Percentiles rank a stretch among this genome's conserved stretches.
Conservation (phyloP, 1,140 invertebrate genomes). For the Meloidogyne chitwoodi region DNA sequence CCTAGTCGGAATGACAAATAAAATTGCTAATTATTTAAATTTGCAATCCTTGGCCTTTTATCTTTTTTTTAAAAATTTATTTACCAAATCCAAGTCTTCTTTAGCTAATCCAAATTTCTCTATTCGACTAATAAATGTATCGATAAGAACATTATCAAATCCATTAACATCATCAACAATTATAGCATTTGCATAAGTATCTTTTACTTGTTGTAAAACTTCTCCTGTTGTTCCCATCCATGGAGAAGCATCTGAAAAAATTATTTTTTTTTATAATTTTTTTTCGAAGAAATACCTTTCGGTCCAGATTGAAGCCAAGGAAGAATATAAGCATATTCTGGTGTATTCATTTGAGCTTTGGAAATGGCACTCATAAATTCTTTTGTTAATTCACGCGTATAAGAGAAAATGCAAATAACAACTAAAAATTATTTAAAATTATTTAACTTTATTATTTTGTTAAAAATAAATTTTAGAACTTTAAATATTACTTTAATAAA, state of each 20-base stretch:
- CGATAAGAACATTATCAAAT: slow-evolving; percentile 51
- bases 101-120: slow-evolving; percentile 43
- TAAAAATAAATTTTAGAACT: too few relatives aligned
- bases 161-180: slow-evolving; percentile 60
- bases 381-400: slow-evolving; percentile 52
- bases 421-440: slow-evolving; percentile 44
- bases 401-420: slow-evolving; percentile 54
- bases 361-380: slow-evolving; percentile 57
- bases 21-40: too few relatives aligned
- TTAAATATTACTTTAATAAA: too few relatives aligned
- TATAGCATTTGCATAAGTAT: slow-evolving; percentile 56
- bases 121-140: slow-evolving; percentile 38
- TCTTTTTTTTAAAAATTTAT: too few relatives aligned
- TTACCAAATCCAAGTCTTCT: slow-evolving; percentile 50
- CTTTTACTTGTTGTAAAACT: slow-evolving; percentile 58
- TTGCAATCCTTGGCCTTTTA: too few relatives aligned
- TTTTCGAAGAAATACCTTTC: slow-evolving; percentile 28
- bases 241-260: slow-evolving; percentile 46
- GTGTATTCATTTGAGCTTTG: slow-evolving; percentile 44
- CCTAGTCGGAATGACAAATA: too few relatives aligned
- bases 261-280: too few relatives aligned
- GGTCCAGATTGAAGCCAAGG: slow-evolving; percentile 58
- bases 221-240: slow-evolving; percentile 55
- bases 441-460: too few relatives aligned
- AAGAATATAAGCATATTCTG: slow-evolving; percentile 54